Evolutionary conservation across 2,888 invertebrate genomes (phyloP), one percentile per base, ranked within the genome.

Genomic region (Ryuthela nishihirai): DNA sequence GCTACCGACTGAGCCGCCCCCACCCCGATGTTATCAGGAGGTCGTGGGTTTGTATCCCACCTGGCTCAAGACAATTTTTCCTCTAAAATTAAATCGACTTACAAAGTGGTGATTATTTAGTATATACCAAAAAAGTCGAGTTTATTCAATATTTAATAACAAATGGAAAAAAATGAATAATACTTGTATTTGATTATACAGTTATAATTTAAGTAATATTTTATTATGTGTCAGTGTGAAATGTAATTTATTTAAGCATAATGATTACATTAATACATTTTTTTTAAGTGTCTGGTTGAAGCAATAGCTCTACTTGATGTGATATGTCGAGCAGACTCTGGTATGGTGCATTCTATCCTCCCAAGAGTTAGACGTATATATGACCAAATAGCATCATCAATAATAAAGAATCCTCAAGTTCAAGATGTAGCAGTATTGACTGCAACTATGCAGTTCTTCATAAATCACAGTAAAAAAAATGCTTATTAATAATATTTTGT

Each of bases 381-480:
- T 44, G 48, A 61, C 26, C 45, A 54, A 23, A 18, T 48, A 18
- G 26, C 25, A 20, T 45, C 52, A 24, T 43, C 39, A 26, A 21
- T 46, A 2, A 18, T 7, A 12, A 36, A 26, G 17, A 42, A 55
- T 17, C 47, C 47, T 24, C 42, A 47, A 25, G 43, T 36, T 24
- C 41, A 55, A 47, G 52, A 62, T 48, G 24, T 62, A 26, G 46
- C 52, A 17, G 46, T 55, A 6, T 38, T 62, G 35, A 17, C 48
- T 9, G 45, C 55, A 25, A 46, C 52, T 12, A 54, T 62, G 50
- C 55, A 55, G 17, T 62, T 62, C 32, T 55, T 62, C 24, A 55
- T 62, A 18, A 55, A 62, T 52, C 61, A 62, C 44, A 53, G 61
- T 62, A 48, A 43, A 15, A 44, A 7, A 20, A 20, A 7, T 3